Evolutionary conservation across 2,888 invertebrate genomes (phyloP), one percentile per base, ranked within the genome.

Genomic region (Sesamia inferens): DNA sequence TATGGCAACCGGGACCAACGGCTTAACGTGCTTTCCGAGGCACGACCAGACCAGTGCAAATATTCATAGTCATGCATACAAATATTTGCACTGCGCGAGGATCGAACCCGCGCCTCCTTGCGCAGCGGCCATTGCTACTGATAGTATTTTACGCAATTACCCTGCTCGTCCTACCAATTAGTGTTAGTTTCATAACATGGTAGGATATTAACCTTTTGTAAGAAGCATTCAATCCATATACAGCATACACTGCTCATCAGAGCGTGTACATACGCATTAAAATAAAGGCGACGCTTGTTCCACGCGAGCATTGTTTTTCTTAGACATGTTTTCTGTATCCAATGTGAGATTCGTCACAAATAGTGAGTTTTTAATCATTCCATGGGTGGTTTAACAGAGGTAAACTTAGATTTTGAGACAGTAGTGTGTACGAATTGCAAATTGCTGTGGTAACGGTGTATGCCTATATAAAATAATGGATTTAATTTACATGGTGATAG

Each of bases 161-260:
- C n/a, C n/a, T n/a, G n/a, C n/a, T n/a, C n/a, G n/a, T n/a, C 63
- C 66, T 71, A 51, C 7, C 16, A 62, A 74, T 65, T 72, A 51
- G 24, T 72, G 16, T 66, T 54, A 71, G 61, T 82, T 80, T 86
- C 80, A 79, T 81, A 82, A 82, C 64, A 61, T 69, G 42, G 57
- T 70, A 81, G 81, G 76, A 76, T 82, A 84, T 79, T 84, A 71
- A 82, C 84, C 84, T 85, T 73, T 84, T 81, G 87, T 77, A 85
- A 84, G 78, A 74, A 75, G 16, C 67, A 57, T 78, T 74, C 58
- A 71, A 67, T 76, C 81, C 76, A 79, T 79, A 74, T 68, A 64
- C 68, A 71, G 81, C 76, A 79, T 79, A 74, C 67, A 64, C 68
- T 71, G 76, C 22, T 75, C 88, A 78, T n/a, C 83, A 71, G 74